phyloP scores from a whole-genome alignment of 2,113 vertebrate genomes.

The Pomatostomus ruficeps region DNA sequence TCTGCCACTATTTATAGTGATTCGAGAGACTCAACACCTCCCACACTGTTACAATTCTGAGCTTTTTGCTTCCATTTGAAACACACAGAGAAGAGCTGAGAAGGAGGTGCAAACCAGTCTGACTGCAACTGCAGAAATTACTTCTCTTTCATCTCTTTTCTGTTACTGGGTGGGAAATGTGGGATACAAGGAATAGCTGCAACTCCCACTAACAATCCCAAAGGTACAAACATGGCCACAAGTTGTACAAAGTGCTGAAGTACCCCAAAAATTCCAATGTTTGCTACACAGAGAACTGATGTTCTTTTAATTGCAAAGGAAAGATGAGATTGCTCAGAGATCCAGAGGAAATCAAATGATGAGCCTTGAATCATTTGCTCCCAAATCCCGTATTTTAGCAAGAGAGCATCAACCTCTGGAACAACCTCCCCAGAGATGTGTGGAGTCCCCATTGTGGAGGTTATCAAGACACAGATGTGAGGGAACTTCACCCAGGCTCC shows the following conservation, averaged over 20 bases:
- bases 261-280: background rate
- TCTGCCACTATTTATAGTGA: background rate
- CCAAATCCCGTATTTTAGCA: background rate
- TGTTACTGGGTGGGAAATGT: background rate
- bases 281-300: background rate
- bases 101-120: background rate
- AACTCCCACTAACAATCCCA: background rate
- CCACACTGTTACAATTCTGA: background rate
- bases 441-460: rapidly evolving
- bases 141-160: background rate
- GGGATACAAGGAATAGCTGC: background rate
- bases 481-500: background rate
- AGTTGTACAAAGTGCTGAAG: background rate
- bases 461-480: background rate
- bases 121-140: background rate
- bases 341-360: background rate
- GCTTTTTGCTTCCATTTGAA: background rate
- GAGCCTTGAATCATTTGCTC: background rate
- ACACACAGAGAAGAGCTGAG: background rate
- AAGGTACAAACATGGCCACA: too few relatives aligned
- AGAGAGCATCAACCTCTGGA: background rate
- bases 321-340: background rate
- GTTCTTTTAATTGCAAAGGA: background rate
- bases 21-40: background rate
- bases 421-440: rapidly evolving